phyloP scores from a whole-genome alignment of 2,888 invertebrate genomes.

The Phengaris arion region DNA sequence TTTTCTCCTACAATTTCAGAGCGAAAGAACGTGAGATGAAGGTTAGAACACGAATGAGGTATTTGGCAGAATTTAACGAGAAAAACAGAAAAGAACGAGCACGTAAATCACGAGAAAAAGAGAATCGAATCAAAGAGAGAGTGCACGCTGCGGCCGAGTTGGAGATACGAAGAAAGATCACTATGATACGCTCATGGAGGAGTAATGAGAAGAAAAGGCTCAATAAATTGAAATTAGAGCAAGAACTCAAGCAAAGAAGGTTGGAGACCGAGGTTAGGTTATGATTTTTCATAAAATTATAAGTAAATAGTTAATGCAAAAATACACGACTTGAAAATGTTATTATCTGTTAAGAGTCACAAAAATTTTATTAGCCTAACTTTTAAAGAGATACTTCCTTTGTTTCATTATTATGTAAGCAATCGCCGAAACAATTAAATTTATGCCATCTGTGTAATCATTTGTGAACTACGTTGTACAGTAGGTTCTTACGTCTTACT shows the following conservation, averaged over 20 bases:
- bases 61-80: slow-evolving; percentile 63
- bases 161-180: slow-evolving; percentile 68
- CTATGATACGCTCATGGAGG: slow-evolving; percentile 69
- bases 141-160: slow-evolving; percentile 69
- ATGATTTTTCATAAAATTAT: not conserved
- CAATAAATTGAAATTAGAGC: slow-evolving; percentile 57
- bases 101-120: slow-evolving; percentile 54
- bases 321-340: too few species aligned
- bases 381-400: too few species aligned
- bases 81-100: slow-evolving; percentile 60
- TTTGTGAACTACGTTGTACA: not conserved
- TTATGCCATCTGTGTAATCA: not conserved
- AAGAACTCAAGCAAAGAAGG: slow-evolving; percentile 52
- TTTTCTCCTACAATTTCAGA: slow-evolving; percentile 42
- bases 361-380: too few species aligned
- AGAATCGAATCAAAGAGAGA: slow-evolving; percentile 63
- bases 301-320: not conserved
- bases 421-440: not conserved
- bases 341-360: too few species aligned
- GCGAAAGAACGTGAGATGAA: slow-evolving; percentile 68
- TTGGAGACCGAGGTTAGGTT: slow-evolving; percentile 56
- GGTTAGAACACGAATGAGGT: slow-evolving; percentile 60
- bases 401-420: not conserved
- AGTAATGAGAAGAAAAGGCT: slow-evolving; percentile 64
- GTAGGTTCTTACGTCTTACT: not conserved